Evolutionary conservation across 2,888 invertebrate species (phyloP), one percentile per base, ranked within the genome.

Genomic region (Drosophila neotestacea): DNA sequence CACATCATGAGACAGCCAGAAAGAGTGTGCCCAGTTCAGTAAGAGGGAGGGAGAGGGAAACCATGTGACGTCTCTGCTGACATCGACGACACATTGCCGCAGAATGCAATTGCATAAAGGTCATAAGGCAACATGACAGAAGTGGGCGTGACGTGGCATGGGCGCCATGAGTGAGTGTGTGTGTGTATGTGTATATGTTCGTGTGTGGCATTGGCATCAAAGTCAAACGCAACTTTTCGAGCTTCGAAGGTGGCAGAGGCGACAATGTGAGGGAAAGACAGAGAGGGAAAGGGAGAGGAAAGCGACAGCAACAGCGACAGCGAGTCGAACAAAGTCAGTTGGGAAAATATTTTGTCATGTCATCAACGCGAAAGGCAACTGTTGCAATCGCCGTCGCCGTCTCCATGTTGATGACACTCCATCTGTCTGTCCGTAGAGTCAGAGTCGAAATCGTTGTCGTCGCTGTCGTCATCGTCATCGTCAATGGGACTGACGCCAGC

Each of bases 281-380:
- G 42, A 42, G 22, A 4, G 6, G n/a, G n/a, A n/a, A n/a, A n/a
- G n/a, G n/a, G n/a, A n/a, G n/a, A n/a, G 5, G 22, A n/a, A 1
- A n/a, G 34, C 7, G 4, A 41, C 28, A 28, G 47, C 38, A 36
- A n/a, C n/a, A n/a, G n/a, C n/a, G n/a, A 38, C 11, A 13, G 48
- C 13, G 56, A 46, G 51, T 55, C 44, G 30, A 67, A 72, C 83
- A 77, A 76, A 85, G 77, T 72, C 85, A 80, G 75, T 58, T 81
- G 88, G 75, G 88, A 78, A 89, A 85, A 85, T 89, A 85, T 85
- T 85, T 85, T 85, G 85, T 85, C 89, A 85, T 88, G 85, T 85
- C 85, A 85, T 85, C 89, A 89, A 52, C 64, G 65, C 73, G n/a
- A 47, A 60, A 70, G 84, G 88, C 88, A 88, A 86, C 82, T 85